Percentiles rank a stretch among this genome's conserved stretches.
Conservation (phyloP, 2,797 vertebrate species). For the Gymnoscopelus braueri region DNA sequence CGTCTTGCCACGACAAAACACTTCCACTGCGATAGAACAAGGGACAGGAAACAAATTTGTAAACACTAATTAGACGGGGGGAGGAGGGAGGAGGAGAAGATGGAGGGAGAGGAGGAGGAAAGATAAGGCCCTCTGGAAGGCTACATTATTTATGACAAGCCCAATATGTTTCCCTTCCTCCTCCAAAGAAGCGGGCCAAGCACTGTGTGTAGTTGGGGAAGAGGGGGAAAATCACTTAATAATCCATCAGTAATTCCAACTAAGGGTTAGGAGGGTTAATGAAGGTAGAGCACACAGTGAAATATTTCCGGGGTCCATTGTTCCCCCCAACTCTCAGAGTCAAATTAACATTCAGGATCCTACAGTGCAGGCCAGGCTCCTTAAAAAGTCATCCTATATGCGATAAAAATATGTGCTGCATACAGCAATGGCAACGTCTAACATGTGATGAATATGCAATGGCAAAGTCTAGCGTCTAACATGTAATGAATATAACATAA, state of each 20-base stretch:
- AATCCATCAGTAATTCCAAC: conserved; percentile 69
- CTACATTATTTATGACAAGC: conserved; percentile 75
- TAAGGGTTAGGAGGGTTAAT: conserved; percentile 48
- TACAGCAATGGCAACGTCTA: too few species aligned
- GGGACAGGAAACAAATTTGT: conserved; percentile 68
- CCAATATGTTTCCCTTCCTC: conserved; percentile 41
- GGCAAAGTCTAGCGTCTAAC: not conserved
- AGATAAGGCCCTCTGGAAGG: conserved; percentile 49
- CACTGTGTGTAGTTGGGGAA: conserved; percentile 15
- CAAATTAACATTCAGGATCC: too few species aligned
- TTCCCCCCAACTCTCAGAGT: too few species aligned
- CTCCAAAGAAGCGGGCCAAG: conserved; percentile 50
- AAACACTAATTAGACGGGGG: conserved; percentile 74
- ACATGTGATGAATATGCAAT: too few species aligned
- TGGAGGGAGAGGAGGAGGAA: conserved; percentile 21
- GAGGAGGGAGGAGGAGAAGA: conserved; percentile 31
- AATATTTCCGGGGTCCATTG: too few species aligned
- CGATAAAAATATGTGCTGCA: too few species aligned
- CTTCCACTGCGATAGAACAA: conserved; percentile 53
- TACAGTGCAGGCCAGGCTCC: too few species aligned
- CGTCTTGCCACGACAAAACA: conserved; percentile 58
- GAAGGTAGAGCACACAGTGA: conserved; percentile 23
- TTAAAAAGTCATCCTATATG: too few species aligned
- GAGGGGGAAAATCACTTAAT: conserved; percentile 53
- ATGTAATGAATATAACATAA: conserved; percentile 11